Conservation (phyloP, 2,113 vertebrate species). For the Turdus rufiventris region DNA sequence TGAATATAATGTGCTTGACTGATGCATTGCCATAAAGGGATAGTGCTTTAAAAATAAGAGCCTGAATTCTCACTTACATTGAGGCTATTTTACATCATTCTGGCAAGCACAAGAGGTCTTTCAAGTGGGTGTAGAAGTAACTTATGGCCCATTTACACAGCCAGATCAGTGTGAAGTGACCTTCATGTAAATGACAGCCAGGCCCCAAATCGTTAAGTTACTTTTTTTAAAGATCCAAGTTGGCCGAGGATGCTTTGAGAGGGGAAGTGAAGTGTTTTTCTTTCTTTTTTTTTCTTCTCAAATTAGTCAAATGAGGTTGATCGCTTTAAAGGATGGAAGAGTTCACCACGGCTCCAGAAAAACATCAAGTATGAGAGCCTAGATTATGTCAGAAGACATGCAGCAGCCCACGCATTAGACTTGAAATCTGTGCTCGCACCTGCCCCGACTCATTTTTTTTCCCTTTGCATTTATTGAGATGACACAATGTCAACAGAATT, state of each 20-base stretch:
- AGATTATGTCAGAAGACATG: slow-evolving; percentile 74
- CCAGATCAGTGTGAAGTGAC: slow-evolving; percentile 66
- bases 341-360: slow-evolving; percentile 70
- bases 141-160: slow-evolving; percentile 58
- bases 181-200: slow-evolving; percentile 61
- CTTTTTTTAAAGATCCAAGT: slow-evolving; percentile 52
- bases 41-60: slow-evolving; percentile 52
- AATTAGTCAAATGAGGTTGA: slow-evolving; percentile 69
- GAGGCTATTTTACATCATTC: slow-evolving; percentile 55
- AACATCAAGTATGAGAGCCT: slow-evolving; percentile 72
- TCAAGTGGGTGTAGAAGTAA: slow-evolving; percentile 62
- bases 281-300: slow-evolving; percentile 51
- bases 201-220: slow-evolving; percentile 12
- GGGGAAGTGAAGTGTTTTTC: slow-evolving; percentile 56
- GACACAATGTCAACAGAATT: slow-evolving; percentile 74
- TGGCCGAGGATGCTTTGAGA: slow-evolving; percentile 39
- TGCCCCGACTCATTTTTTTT: slow-evolving; percentile 70
- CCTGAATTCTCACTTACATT: slow-evolving; percentile 45
- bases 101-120: slow-evolving; percentile 56
- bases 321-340: slow-evolving; percentile 70
- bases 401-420: slow-evolving; percentile 74
- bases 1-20: slow-evolving; percentile 12
- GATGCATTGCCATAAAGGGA: slow-evolving; percentile 18
- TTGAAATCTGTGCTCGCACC: slow-evolving; percentile 74
- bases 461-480: slow-evolving; percentile 74